Evolutionary conservation across 2,113 vertebrate species (phyloP).

Genomic region (Phodopus roborovskii): DNA sequence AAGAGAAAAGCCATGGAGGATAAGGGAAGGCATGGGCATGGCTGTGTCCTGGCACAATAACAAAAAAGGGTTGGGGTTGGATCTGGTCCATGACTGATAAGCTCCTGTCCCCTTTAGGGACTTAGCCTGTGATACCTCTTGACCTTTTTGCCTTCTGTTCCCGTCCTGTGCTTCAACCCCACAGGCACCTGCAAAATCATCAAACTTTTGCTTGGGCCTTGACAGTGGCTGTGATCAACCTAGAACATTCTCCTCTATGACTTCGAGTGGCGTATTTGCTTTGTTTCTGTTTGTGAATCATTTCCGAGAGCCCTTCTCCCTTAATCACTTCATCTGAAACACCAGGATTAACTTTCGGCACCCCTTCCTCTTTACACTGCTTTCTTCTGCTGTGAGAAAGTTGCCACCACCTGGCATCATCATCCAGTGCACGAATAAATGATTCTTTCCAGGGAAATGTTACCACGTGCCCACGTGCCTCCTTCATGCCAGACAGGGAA

Average conservation of each 20-base stretch:
- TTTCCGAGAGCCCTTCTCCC: background rate
- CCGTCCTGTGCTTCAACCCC: background rate
- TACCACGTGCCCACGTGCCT: background rate
- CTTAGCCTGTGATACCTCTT: background rate
- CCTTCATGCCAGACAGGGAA: conserved; percentile 11
- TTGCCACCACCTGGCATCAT: background rate
- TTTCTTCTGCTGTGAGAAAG: background rate
- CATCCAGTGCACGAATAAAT: background rate
- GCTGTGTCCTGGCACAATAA: background rate
- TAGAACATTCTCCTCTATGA: conserved; percentile 4
- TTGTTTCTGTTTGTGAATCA: background rate
- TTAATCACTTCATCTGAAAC: background rate
- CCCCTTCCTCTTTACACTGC: background rate
- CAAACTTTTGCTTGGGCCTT: background rate
- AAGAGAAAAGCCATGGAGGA: background rate
- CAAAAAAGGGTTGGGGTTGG: background rate
- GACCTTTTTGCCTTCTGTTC: background rate
- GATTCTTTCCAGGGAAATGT: background rate
- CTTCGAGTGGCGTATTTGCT: background rate
- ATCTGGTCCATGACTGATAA: background rate
- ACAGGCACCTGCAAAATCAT: background rate
- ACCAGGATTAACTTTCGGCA: background rate
- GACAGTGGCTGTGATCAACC: background rate
- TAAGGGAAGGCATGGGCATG: background rate
- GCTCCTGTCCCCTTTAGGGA: background rate